Percentiles rank a stretch among this genome's conserved stretches.
These are phyloP conservation scores for Zapornia atra DNA, from an alignment of 2,113 vertebrate species.

Conservation along the genomic window DNA sequence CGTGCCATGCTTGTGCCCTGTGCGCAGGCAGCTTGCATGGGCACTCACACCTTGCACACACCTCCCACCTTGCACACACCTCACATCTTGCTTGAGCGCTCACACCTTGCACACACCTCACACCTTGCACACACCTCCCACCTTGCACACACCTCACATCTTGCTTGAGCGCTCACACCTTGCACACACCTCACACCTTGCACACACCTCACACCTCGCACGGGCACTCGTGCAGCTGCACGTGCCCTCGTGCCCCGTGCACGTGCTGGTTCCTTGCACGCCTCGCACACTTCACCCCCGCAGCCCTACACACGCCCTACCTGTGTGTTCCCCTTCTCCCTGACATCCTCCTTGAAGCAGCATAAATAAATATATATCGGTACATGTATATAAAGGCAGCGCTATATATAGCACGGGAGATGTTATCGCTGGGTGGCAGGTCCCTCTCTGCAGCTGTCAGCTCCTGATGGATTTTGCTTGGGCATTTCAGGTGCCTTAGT, in stretches of 20 bases:
- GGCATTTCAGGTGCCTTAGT: background rate
- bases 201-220: no score
- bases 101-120: background rate
- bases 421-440: background rate
- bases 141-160: no score
- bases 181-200: no score
- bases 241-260: background rate
- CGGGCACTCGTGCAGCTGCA: no score
- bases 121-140: no score
- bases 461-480: background rate
- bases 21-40: fast-evolving
- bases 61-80: no score
- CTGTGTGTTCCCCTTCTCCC: background rate
- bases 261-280: fast-evolving
- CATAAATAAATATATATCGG: background rate
- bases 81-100: no score
- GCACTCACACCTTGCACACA: fast-evolving
- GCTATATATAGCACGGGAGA: background rate
- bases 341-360: background rate
- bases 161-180: no score
- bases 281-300: fast-evolving
- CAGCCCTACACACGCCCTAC: background rate
- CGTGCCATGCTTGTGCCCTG: fast-evolving
- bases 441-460: background rate
- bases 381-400: background rate